These are phyloP conservation scores for Andrena bicolor DNA, from an alignment of 2,888 invertebrate genomes.

Conservation along the genomic window DNA sequence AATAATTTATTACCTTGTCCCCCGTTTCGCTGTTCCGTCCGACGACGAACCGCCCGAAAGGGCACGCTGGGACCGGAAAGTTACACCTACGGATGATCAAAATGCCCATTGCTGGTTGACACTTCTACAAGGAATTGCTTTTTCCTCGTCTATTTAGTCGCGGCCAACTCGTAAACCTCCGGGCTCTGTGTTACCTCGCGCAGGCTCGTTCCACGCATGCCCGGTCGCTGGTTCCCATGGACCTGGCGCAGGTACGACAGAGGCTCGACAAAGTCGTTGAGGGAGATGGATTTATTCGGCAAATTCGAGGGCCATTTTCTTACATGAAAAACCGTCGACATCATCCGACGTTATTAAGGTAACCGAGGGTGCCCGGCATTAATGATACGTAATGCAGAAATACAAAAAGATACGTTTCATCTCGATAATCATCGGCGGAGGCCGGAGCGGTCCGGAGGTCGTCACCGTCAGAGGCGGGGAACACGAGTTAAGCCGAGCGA, in stretches of 20 bases:
- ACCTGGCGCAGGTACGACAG: too few species aligned
- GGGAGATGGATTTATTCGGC: slow-evolving; percentile 13
- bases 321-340: slow-evolving; percentile 51
- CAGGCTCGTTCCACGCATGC: too few species aligned
- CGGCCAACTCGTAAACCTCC: not conserved
- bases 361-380: slow-evolving; percentile 35
- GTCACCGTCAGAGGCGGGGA: slow-evolving; percentile 65
- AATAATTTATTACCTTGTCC: slow-evolving; percentile 81
- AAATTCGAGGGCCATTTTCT: slow-evolving; percentile 29
- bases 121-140: slow-evolving; percentile 25
- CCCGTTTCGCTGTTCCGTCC: slow-evolving; percentile 56
- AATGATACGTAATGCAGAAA: slow-evolving; percentile 63
- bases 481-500: slow-evolving; percentile 69
- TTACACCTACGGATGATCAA: slow-evolving; percentile 45
- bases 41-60: slow-evolving; percentile 32
- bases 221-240: too few species aligned
- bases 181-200: too few species aligned
- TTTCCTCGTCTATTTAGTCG: not conserved
- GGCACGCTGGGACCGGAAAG: slow-evolving; percentile 35
- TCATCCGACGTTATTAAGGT: slow-evolving; percentile 55
- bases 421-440: slow-evolving; percentile 67
- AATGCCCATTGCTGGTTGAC: slow-evolving; percentile 13
- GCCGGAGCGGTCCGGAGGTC: slow-evolving; percentile 57
- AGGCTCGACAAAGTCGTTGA: not conserved
- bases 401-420: slow-evolving; percentile 70